Base-by-base conservation (phyloP, 2,113 vertebrate species). In the Plotosus lineatus region DNA sequence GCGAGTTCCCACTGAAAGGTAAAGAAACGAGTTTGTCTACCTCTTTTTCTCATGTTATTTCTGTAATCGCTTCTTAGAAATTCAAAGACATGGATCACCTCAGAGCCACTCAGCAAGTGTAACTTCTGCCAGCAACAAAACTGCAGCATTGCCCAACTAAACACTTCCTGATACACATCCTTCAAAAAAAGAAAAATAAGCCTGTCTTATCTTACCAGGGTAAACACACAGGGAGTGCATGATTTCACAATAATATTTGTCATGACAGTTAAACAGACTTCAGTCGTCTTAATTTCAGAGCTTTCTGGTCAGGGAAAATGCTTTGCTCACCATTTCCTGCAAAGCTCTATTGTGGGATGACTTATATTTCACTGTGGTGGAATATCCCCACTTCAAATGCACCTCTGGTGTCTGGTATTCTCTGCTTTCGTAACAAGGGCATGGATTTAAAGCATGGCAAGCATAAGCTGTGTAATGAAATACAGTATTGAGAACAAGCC, bases 351-450 rank as follows among this genome's bases (percentile, higher is more conserved):
- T 68, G 26, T 75, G 77, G 63, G 40, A 36, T n/a, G 15, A 51
- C 4, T 75, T 76, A 53, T 36, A 72, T 82, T 82, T 76, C n/a
- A 28, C 60, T 26, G 42, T 71, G 56, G 51, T 61, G 23, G 73
- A 73, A 61, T 48, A 56, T 65, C n/a, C 48, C 36, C 58, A 58
- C 46, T 81, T 75, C 55, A 51, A 65, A 42, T 11, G 21, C 80
- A 55, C 61, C 71, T 77, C 63, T 82, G 72, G 78, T 50, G 38
- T 42, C 51, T 40, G 61, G 10, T 68, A 36, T 66, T 55, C 77
- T 48, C 19, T 46, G 33, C 61, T 82, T 87, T 84, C 88, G 75
- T 82, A 38, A 38, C 2, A 60, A 31, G 5, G 3, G 31, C 33
- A 40, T 66, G 8, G 7, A 38, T 17, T 63, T 6, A 14, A 40